Evolutionary conservation across 2,888 invertebrate species (phyloP).

Genomic region (Acanthosoma haemorrhoidale): DNA sequence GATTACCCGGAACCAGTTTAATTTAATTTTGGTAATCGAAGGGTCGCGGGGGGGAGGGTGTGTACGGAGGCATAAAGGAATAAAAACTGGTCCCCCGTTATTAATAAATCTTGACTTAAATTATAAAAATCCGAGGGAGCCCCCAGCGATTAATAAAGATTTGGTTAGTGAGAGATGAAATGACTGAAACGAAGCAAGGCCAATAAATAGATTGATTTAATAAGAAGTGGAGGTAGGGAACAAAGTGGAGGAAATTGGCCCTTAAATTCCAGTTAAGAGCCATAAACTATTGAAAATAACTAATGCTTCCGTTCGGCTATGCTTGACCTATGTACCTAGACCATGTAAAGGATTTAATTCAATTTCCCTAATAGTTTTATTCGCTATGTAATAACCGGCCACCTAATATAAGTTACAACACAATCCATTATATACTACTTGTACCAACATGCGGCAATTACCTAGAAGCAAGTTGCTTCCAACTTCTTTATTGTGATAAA

Average conservation of each 20-base stretch:
- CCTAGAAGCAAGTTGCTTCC: too few species aligned
- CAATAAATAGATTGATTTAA: conserved; percentile 5
- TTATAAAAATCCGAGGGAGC: not conserved
- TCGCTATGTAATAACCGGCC: too few species aligned
- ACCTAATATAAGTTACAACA: too few species aligned
- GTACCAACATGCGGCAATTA: too few species aligned
- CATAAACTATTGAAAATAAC: conserved; percentile 1
- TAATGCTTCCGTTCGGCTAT: not conserved
- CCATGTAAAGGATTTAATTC: too few species aligned
- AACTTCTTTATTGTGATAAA: too few species aligned
- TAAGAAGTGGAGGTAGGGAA: not conserved
- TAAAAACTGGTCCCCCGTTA: conserved; percentile 1
- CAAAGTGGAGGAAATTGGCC: not conserved
- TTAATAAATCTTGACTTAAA: conserved; percentile 8
- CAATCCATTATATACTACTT: too few species aligned
- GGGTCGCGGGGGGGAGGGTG: too few species aligned
- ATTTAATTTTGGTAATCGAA: not conserved
- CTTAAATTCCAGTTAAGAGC: not conserved
- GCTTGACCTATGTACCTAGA: too few species aligned
- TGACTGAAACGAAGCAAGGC: not conserved
- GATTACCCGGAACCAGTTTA: not conserved
- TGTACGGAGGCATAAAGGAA: conserved; percentile 10
- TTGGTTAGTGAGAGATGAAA: conserved; percentile 6
- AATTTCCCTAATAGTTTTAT: too few species aligned
- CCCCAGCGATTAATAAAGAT: not conserved